These are phyloP conservation scores for Margarornis squamiger DNA, from an alignment of 2,797 vertebrate species.

Conservation along the genomic window DNA sequence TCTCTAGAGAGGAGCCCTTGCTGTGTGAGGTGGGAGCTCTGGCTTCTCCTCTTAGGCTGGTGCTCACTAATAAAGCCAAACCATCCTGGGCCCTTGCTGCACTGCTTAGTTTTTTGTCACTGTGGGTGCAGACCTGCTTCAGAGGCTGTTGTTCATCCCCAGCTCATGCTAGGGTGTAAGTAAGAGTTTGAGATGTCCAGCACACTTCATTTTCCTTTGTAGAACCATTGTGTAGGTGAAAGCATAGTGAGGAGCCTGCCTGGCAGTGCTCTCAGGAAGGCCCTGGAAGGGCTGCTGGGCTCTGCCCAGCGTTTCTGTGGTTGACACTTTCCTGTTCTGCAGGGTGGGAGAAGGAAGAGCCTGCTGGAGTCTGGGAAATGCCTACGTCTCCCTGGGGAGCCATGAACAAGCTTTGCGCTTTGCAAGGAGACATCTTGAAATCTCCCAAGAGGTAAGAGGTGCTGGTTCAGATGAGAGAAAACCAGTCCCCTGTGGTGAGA, in stretches of 20 bases:
- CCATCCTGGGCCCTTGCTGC: background rate
- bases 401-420: constrained; percentile 91
- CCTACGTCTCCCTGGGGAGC: constrained; percentile 89
- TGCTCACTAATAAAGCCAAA: background rate
- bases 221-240: background rate
- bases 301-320: constrained; percentile 21
- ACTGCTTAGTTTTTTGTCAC: background rate
- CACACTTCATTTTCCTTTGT: fast-evolving
- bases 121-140: background rate
- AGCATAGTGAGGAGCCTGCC: background rate
- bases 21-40: background rate
- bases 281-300: background rate
- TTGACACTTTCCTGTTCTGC: constrained; percentile 11
- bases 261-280: background rate
- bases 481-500: background rate
- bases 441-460: constrained; percentile 89
- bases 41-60: background rate
- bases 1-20: background rate
- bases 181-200: background rate
- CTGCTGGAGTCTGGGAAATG: constrained; percentile 96
- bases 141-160: background rate
- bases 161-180: background rate
- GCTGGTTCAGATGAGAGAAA: background rate
- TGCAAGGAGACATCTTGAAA: constrained; percentile 90
- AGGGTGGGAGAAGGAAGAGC: constrained; percentile 97